Conservation (phyloP, 2,888 invertebrate species). For the Polyommatus iphigenia region DNA sequence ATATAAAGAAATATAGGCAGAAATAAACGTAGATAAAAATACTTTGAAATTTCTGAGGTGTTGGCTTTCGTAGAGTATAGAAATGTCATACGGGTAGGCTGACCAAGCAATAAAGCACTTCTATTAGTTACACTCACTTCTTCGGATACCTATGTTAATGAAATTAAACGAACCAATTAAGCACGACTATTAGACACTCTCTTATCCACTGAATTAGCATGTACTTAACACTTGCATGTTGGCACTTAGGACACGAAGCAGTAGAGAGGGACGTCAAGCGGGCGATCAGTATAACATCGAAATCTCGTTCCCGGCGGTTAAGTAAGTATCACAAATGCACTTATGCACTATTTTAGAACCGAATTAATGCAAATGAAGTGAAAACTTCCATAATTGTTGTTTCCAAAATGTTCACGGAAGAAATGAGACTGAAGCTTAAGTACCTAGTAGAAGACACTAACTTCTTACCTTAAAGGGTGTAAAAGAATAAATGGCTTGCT, state of each 20-base stretch:
- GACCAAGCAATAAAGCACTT: conserved; percentile 1
- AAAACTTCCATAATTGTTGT: background rate
- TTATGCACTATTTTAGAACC: conserved; percentile 44
- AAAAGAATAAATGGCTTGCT: background rate
- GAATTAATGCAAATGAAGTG: background rate
- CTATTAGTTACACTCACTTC: background rate
- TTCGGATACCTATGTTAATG: background rate
- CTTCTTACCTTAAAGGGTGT: background rate
- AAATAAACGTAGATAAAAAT: background rate
- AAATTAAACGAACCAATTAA: background rate
- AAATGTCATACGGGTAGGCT: background rate
- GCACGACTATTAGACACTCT: conserved; percentile 13
- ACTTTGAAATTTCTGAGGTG: background rate
- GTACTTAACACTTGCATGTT: conserved; percentile 77
- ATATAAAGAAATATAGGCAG: background rate
- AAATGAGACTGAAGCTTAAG: background rate
- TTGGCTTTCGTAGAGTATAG: conserved; percentile 12
- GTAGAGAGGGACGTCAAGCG: conserved; percentile 91
- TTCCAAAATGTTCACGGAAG: background rate
- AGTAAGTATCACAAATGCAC: conserved; percentile 83
- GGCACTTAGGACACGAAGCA: conserved; percentile 83
- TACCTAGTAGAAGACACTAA: background rate
- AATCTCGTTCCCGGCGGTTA: conserved; percentile 94
- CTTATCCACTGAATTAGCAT: conserved; percentile 47
- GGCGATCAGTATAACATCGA: conserved; percentile 95